Percentiles rank a stretch among this genome's conserved stretches.
Evolutionary conservation across 2,888 invertebrate genomes (phyloP).

Genomic region (Plebejus argus): DNA sequence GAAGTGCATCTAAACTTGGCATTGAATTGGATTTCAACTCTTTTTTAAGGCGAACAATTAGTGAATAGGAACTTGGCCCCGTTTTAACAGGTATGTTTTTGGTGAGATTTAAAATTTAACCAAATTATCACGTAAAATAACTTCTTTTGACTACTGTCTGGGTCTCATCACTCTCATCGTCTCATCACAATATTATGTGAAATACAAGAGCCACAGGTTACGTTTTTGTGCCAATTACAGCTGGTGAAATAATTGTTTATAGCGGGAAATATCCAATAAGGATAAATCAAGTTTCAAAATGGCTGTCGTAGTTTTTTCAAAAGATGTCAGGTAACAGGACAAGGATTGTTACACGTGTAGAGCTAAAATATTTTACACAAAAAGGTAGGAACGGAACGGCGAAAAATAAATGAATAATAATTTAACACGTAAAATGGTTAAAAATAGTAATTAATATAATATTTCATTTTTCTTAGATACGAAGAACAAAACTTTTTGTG

Average conservation of each 20-base stretch:
- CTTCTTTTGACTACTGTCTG: not conserved
- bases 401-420: no score
- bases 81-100: no score
- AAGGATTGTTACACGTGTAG: not conserved
- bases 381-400: not conserved
- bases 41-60: no score
- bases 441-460: no score
- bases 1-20: no score
- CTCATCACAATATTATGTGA: not conserved
- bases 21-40: no score
- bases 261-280: constrained; percentile 4
- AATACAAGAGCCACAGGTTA: constrained; percentile 10
- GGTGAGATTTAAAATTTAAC: not conserved
- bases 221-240: constrained; percentile 20
- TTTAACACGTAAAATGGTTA: no score
- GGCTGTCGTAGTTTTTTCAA: not conserved
- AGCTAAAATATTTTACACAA: not conserved
- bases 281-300: constrained; percentile 2
- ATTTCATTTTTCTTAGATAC: no score
- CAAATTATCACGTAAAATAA: not conserved
- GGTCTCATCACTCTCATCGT: not conserved
- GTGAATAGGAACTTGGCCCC: no score
- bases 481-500: not conserved
- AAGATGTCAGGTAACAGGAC: not conserved
- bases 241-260: constrained; percentile 6